phyloP scores from a whole-genome alignment of 2,888 invertebrate species.

The Hetaerina titia region DNA sequence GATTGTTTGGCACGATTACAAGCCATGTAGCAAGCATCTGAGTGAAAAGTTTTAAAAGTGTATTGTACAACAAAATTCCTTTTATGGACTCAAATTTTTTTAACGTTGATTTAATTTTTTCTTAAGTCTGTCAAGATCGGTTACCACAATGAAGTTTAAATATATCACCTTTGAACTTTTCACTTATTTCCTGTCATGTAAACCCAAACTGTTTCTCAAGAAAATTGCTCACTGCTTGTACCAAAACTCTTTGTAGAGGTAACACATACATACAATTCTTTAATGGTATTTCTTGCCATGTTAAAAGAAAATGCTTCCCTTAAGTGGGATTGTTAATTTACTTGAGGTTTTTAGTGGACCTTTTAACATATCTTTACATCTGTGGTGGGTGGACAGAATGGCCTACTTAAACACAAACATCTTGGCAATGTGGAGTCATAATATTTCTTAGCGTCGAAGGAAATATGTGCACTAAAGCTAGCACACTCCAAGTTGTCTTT shows the following conservation, averaged over 20 bases:
- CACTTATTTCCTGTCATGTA: background rate
- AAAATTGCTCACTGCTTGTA: conserved; percentile 61
- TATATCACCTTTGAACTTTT: background rate
- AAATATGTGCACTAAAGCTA: conserved; percentile 34
- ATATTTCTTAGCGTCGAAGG: background rate
- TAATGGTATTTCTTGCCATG: conserved; percentile 11
- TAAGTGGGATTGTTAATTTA: conserved; percentile 18
- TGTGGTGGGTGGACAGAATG: conserved; percentile 22
- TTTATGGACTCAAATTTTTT: background rate
- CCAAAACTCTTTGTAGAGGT: conserved; percentile 48
- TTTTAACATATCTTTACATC: conserved; percentile 17
- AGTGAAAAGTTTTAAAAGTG: background rate
- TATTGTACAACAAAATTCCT: conserved; percentile 24
- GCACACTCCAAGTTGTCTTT: conserved; percentile 38
- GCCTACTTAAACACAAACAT: conserved; percentile 6
- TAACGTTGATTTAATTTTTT: background rate
- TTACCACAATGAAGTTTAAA: background rate
- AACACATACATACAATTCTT: conserved; percentile 66
- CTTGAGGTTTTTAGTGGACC: conserved; percentile 36
- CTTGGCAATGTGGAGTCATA: background rate
- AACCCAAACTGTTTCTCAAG: background rate
- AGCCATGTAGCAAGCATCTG: conserved; percentile 39
- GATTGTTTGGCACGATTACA: conserved; percentile 50
- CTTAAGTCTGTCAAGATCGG: background rate
- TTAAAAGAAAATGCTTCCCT: conserved; percentile 41